Evolutionary conservation across 2,113 vertebrate species (phyloP).

Genomic region (Mus spicilegus): DNA sequence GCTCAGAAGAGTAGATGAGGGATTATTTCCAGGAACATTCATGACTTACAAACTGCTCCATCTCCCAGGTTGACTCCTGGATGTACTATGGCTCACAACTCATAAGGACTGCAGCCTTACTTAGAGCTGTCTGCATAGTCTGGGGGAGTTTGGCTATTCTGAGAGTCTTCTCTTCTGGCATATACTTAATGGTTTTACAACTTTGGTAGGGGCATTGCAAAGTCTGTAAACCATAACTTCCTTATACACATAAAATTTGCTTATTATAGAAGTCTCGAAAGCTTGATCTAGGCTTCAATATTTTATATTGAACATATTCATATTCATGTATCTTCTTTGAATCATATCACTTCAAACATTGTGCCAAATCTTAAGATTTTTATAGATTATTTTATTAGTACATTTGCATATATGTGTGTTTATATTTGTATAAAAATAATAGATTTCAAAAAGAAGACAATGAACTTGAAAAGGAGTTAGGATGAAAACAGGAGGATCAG

Average conservation of each 20-base stretch:
- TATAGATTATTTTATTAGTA: neutral
- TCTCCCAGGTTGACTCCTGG: neutral
- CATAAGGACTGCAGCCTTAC: too few species aligned
- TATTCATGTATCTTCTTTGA: neutral
- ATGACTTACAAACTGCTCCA: too few species aligned
- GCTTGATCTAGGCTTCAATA: too few species aligned
- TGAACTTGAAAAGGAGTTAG: neutral
- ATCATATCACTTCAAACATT: neutral
- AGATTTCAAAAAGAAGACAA: neutral
- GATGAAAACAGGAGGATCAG: neutral
- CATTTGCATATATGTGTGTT: neutral
- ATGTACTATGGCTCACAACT: neutral
- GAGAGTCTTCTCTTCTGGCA: neutral
- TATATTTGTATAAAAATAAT: neutral
- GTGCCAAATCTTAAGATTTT: neutral
- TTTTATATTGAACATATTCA: neutral
- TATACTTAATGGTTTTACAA: neutral
- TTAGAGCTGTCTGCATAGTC: neutral
- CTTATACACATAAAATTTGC: neutral
- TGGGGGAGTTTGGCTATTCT: neutral
- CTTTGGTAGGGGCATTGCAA: neutral
- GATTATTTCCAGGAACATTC: neutral
- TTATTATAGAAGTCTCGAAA: neutral
- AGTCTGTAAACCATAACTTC: neutral
- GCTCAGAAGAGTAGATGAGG: neutral